Percentiles rank a stretch among this genome's conserved stretches.
phyloP scores from a whole-genome alignment of 2,888 invertebrate species.

The Dorcus parallelipipedus region DNA sequence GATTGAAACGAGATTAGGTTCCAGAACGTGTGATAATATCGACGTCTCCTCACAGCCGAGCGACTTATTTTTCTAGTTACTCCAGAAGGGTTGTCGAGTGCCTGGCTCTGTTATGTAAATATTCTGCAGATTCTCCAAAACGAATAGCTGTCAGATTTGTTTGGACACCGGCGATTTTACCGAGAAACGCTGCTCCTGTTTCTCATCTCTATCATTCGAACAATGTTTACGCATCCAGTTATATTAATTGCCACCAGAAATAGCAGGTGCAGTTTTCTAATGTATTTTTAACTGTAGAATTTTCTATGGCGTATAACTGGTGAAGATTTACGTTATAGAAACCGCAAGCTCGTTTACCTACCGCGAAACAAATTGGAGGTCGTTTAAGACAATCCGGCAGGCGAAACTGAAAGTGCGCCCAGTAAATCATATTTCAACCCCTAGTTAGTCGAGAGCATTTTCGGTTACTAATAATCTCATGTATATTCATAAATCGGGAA shows the following conservation, averaged over 20 bases:
- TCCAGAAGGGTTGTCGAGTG: slow-evolving; percentile 35
- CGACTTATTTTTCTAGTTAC: slow-evolving; percentile 36
- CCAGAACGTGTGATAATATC: slow-evolving; percentile 25
- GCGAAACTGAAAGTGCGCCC: no score
- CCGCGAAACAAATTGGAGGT: no score
- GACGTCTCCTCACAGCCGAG: slow-evolving; percentile 8
- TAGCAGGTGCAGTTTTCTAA: no score
- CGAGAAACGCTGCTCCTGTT: slow-evolving; percentile 10
- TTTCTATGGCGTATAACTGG: no score
- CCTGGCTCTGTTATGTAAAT: slow-evolving; percentile 30
- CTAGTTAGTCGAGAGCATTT: no score
- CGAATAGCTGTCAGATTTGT: slow-evolving; percentile 27
- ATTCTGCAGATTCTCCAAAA: slow-evolving; percentile 30
- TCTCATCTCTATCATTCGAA: neutral
- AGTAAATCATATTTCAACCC: no score
- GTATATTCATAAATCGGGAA: no score
- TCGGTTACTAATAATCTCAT: no score
- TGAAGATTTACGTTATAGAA: no score
- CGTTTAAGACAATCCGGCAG: no score
- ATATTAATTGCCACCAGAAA: neutral
- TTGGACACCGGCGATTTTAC: neutral
- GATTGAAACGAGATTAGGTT: slow-evolving; percentile 9
- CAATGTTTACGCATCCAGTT: slow-evolving; percentile 5
- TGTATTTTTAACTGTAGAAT: no score
- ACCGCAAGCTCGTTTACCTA: no score